Base-by-base conservation (phyloP, 35 echinoderm and acorn worm species). In the Ptychodera flava region DNA sequence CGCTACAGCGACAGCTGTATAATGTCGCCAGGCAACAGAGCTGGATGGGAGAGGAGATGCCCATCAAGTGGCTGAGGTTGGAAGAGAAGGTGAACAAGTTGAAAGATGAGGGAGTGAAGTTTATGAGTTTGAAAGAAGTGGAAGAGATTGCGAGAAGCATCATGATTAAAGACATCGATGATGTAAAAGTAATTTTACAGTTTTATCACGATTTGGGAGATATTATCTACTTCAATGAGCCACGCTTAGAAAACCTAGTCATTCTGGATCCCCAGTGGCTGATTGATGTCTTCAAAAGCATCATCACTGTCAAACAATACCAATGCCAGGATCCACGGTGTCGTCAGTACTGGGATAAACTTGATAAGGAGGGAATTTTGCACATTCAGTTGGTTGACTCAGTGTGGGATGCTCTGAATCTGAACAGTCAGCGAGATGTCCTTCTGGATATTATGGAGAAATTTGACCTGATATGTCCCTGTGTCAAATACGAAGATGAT, bases 241-340 rank as follows among this genome's bases (percentile, higher is more conserved):
- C 34, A 36, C 34, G n/a, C 2, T 77, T 91, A 16, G 32, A 76
- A 52, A 84, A 91, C 79, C 45, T 91, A 1, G 89, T 91, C 29
- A 91, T 91, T 79, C 36, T 91, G 34, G 83, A 91, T 81, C 89
- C 89, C 32, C 89, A 91, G 84, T 91, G 89, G 89, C 36, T 91
- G 36, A 86, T 91, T 28, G 89, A 91, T 86, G 89, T 86, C 35
- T 91, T 91, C 78, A 91, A 91, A 52, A 85, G 85, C 30, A 84
- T 91, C 78, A 91, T 91, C 28, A 86, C 89, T 16, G 84, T 91
- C 45, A 64, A 64, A 22, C 6, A 6, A 64, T 64, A 64, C 22
- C 45, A 64, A 22, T 6, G 22, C 22, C 45, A 64, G 22, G 45
- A 64, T 64, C 45, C 6, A 12, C 45, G 22, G 22, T 64, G 45